phyloP scores from a whole-genome alignment of 2,113 vertebrate species.

The Spizaetus ornatus region DNA sequence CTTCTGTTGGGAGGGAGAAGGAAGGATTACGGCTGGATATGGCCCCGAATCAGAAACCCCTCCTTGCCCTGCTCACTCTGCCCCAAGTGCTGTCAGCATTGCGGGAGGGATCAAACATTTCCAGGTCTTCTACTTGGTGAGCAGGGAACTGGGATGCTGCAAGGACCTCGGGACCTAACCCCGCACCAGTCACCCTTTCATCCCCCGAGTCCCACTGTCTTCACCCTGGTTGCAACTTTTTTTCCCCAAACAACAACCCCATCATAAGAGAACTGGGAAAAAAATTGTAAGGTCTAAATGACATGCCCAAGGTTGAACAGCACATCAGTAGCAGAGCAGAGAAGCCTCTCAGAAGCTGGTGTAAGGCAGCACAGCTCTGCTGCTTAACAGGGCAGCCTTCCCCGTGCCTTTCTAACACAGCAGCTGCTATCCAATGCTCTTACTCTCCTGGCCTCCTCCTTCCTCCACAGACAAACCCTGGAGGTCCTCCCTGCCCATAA shows the following conservation, averaged over 20 bases:
- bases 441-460: not conserved
- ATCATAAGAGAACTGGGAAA: not conserved
- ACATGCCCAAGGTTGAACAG: too few relatives aligned
- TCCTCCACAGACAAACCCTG: not conserved
- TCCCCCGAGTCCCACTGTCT: not conserved
- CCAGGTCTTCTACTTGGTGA: not conserved
- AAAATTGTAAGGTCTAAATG: not conserved
- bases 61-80: not conserved
- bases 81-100: not conserved
- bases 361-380: not conserved
- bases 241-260: not conserved
- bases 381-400: not conserved
- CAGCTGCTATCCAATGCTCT: not conserved
- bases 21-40: not conserved
- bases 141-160: not conserved
- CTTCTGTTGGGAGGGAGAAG: not conserved
- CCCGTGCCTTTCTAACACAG: not conserved
- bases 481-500: not conserved
- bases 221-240: not conserved
- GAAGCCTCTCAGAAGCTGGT: not conserved
- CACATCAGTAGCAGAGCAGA: not conserved
- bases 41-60: not conserved
- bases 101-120: not conserved
- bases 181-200: not conserved
- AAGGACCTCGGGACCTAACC: not conserved